phyloP scores from a whole-genome alignment of 1,140 invertebrate species.

The Lutraria rhynchaena region DNA sequence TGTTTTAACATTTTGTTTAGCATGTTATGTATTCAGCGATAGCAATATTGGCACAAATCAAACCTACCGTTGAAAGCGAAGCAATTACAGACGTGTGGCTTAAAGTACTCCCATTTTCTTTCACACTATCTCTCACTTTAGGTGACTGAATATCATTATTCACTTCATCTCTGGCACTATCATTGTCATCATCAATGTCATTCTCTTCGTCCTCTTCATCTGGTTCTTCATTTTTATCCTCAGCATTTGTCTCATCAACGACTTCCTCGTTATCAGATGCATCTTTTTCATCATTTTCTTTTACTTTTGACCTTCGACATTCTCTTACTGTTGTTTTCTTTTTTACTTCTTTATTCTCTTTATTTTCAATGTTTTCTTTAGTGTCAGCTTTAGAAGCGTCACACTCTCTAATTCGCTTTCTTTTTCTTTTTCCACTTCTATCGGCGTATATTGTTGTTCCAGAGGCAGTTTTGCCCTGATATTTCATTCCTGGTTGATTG shows the following conservation, averaged over 20 bases:
- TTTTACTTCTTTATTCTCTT: background rate
- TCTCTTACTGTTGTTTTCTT: conserved; percentile 9
- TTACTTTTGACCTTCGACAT: background rate
- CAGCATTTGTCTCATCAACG: background rate
- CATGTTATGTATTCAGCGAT: too few species aligned
- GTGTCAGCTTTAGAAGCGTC: background rate
- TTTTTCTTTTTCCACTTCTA: conserved; percentile 4
- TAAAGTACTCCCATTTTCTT: background rate
- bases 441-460: conserved; percentile 2
- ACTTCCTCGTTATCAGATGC: background rate
- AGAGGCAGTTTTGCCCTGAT: background rate
- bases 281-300: background rate
- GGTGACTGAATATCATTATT: background rate
- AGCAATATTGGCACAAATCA: too few species aligned
- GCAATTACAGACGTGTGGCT: too few species aligned
- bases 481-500: conserved; percentile 1
- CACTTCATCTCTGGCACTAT: background rate
- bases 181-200: background rate
- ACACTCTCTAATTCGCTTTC: conserved; percentile 1
- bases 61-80: too few species aligned
- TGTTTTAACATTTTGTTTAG: too few species aligned
- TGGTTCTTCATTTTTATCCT: background rate
- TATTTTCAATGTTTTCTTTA: too few species aligned
- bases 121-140: background rate
- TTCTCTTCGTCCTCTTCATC: background rate